Conservation (phyloP, 2,888 invertebrate species). For the Trissonchulus sp. region DNA sequence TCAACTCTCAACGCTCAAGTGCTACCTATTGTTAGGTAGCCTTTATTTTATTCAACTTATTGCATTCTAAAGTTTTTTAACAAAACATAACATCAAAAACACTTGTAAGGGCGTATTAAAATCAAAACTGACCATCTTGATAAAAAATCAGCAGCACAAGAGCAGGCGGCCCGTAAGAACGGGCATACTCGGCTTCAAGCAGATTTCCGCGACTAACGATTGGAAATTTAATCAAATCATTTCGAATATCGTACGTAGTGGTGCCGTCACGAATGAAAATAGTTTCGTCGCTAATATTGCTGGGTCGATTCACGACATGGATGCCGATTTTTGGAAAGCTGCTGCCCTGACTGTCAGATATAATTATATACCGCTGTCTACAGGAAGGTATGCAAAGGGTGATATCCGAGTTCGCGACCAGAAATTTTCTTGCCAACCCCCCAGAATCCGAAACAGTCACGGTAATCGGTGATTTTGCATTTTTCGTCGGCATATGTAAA, state of each 20-base stretch:
- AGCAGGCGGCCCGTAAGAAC: conserved; percentile 44
- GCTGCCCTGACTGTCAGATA: not conserved
- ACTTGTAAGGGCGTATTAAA: no score
- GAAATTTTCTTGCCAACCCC: conserved; percentile 21
- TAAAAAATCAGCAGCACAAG: conserved; percentile 47
- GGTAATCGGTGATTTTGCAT: not conserved
- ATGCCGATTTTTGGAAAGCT: conserved; percentile 62
- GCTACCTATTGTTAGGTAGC: no score
- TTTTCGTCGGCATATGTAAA: not conserved
- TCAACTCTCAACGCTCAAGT: no score
- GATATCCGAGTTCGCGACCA: conserved; percentile 15
- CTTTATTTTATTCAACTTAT: no score
- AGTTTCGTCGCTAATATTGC: conserved; percentile 78
- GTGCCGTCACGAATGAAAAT: conserved; percentile 64
- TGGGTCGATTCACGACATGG: conserved; percentile 75
- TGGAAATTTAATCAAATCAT: conserved; percentile 83
- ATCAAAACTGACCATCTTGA: conserved; percentile 39
- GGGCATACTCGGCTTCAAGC: conserved; percentile 51
- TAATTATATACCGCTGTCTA: not conserved
- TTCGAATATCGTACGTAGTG: conserved; percentile 69
- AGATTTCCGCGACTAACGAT: conserved; percentile 64
- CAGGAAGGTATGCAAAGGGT: no score
- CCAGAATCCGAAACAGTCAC: not conserved
- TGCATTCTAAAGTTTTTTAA: no score
- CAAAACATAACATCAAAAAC: no score